phyloP scores from a whole-genome alignment of 2,888 invertebrate genomes.

The Tetrapedia diversipes region DNA sequence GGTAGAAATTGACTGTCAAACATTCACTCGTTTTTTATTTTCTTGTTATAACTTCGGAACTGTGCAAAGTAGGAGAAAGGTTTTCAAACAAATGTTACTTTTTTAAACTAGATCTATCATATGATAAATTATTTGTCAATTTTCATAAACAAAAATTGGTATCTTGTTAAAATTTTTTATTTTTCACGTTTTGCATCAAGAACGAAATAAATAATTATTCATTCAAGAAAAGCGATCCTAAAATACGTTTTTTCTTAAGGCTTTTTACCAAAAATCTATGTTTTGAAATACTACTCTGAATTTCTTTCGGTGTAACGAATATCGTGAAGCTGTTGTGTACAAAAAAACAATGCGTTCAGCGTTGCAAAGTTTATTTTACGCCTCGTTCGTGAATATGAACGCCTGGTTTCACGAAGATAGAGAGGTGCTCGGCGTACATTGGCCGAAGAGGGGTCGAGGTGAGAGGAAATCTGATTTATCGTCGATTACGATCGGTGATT shows the following conservation, averaged over 20 bases:
- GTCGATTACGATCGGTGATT: constrained; percentile 78
- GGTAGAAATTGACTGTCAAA: too few relatives aligned
- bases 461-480: constrained; percentile 76
- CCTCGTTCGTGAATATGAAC: constrained; percentile 67
- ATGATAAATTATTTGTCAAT: too few relatives aligned
- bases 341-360: constrained; percentile 45
- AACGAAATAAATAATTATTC: neutral
- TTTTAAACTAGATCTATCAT: too few relatives aligned
- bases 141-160: too few relatives aligned
- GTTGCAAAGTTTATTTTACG: constrained; percentile 71
- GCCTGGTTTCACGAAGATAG: constrained; percentile 55
- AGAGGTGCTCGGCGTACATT: constrained; percentile 33
- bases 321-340: constrained; percentile 37
- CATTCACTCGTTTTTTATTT: too few relatives aligned
- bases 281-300: too few relatives aligned
- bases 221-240: neutral
- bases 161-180: too few relatives aligned
- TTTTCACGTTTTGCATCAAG: neutral
- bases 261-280: too few relatives aligned
- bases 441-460: constrained; percentile 23
- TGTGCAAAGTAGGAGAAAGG: too few relatives aligned
- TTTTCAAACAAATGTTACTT: too few relatives aligned
- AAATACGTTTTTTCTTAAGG: constrained; percentile 7
- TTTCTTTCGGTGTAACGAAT: constrained; percentile 26
- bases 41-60: too few relatives aligned